These are phyloP conservation scores for Pterostichus niger DNA, from an alignment of 2,888 invertebrate species.

Conservation along the genomic window DNA sequence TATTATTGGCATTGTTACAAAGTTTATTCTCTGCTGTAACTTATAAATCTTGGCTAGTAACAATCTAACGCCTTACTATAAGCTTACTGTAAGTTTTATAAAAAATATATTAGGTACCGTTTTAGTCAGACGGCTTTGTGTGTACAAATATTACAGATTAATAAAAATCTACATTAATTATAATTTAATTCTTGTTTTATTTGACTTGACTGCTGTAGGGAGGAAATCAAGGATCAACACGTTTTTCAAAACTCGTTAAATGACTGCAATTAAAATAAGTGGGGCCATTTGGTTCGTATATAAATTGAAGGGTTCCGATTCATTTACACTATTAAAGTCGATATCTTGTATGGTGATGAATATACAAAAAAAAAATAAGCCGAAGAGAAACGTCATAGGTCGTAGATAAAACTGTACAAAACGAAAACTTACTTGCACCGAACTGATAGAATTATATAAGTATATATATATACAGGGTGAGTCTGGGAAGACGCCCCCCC, in stretches of 20 bases:
- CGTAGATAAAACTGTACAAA: no score
- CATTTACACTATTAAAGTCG: background rate
- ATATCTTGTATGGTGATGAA: no score
- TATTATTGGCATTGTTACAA: conserved; percentile 24
- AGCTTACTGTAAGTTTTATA: conserved; percentile 63
- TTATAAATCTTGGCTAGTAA: conserved; percentile 51
- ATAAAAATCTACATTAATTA: conserved; percentile 55
- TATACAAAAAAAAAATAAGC: no score
- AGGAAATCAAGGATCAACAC: background rate
- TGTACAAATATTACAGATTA: conserved; percentile 65
- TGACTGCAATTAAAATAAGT: background rate
- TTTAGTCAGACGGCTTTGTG: conserved; percentile 53
- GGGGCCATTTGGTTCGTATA: background rate
- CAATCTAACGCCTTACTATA: conserved; percentile 59
- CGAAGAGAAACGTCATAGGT: no score
- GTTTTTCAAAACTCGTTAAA: conserved; percentile 3
- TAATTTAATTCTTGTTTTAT: conserved; percentile 36
- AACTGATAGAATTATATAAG: no score
- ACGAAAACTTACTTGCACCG: no score
- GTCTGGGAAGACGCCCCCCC: no score
- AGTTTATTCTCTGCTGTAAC: conserved; percentile 11
- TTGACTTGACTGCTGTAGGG: background rate
- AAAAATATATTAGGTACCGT: conserved; percentile 53
- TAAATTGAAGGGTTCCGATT: background rate
- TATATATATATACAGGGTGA: no score